Conservation (phyloP, 1,140 invertebrate species). For the Agrilus planipennis region DNA sequence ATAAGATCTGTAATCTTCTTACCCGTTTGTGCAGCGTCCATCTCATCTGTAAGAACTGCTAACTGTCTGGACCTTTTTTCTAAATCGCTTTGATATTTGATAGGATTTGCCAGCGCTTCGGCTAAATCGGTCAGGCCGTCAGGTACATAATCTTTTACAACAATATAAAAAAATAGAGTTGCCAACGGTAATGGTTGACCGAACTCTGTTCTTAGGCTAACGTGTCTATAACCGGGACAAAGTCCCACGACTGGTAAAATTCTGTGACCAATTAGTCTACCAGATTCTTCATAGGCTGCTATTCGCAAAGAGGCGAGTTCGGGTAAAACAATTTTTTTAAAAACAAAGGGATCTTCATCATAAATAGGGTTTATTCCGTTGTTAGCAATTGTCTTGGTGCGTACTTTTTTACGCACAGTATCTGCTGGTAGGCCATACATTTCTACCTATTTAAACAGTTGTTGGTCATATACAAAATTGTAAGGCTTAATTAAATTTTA, state of each 20-base stretch:
- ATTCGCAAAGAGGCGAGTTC: slow-evolving; percentile 92
- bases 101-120: slow-evolving; percentile 93
- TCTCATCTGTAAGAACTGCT: slow-evolving; percentile 77
- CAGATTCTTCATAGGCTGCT: slow-evolving; percentile 92
- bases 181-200: slow-evolving; percentile 85
- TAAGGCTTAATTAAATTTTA: too few species aligned
- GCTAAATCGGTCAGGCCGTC: slow-evolving; percentile 89
- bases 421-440: slow-evolving; percentile 99
- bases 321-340: slow-evolving; percentile 97
- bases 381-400: slow-evolving; percentile 83
- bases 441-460: too few species aligned
- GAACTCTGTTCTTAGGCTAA: slow-evolving; percentile 80
- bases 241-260: slow-evolving; percentile 92
- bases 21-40: too few species aligned
- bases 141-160: slow-evolving; percentile 95
- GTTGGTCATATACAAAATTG: too few species aligned
- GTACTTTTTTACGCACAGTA: slow-evolving; percentile 92
- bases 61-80: slow-evolving; percentile 88
- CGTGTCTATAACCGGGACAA: slow-evolving; percentile 87
- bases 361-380: slow-evolving; percentile 96
- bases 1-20: too few species aligned
- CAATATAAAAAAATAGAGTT: slow-evolving; percentile 83
- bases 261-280: slow-evolving; percentile 88
- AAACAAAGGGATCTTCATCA: slow-evolving; percentile 94
- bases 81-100: slow-evolving; percentile 88